A percentile compares a stretch with the other conserved stretches of the same genome.
These are phyloP conservation scores for Panthera uncia DNA, from an alignment of 2,113 vertebrate species.

Conservation along the genomic window DNA sequence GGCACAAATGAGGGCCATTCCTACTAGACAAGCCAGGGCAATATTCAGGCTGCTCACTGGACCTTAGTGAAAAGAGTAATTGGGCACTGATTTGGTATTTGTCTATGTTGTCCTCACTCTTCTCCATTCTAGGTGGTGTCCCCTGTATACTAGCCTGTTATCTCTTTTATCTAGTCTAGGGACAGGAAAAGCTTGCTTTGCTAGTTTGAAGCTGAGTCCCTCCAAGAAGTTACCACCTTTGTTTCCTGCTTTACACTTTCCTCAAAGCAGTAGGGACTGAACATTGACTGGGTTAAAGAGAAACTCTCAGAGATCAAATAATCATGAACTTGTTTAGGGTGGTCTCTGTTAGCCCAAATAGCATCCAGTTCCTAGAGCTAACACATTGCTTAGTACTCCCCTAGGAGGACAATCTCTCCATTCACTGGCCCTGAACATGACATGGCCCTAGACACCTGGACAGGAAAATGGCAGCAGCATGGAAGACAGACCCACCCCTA, in stretches of 20 bases:
- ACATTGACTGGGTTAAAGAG: background rate
- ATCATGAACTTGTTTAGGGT: too few relatives aligned
- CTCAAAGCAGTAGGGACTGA: background rate
- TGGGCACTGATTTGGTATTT: background rate
- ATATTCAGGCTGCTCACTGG: background rate
- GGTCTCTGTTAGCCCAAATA: background rate
- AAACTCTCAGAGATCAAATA: background rate
- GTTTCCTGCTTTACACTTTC: background rate
- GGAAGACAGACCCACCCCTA: background rate
- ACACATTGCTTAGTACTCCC: background rate
- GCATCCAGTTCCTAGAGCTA: background rate
- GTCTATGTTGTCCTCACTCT: background rate
- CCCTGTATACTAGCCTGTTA: background rate
- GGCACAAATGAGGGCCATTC: background rate
- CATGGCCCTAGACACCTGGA: background rate
- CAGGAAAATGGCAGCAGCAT: background rate
- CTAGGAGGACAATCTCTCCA: background rate
- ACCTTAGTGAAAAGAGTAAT: fast-evolving
- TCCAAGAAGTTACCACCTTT: background rate
- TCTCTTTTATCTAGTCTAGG: background rate
- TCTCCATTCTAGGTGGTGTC: background rate
- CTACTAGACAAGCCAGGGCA: background rate
- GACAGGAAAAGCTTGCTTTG: background rate
- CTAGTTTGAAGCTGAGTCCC: background rate
- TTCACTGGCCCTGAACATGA: background rate